Percentiles rank a stretch among this genome's conserved stretches.
phyloP scores from a whole-genome alignment of 2,113 vertebrate genomes.

The Ranitomeya variabilis region DNA sequence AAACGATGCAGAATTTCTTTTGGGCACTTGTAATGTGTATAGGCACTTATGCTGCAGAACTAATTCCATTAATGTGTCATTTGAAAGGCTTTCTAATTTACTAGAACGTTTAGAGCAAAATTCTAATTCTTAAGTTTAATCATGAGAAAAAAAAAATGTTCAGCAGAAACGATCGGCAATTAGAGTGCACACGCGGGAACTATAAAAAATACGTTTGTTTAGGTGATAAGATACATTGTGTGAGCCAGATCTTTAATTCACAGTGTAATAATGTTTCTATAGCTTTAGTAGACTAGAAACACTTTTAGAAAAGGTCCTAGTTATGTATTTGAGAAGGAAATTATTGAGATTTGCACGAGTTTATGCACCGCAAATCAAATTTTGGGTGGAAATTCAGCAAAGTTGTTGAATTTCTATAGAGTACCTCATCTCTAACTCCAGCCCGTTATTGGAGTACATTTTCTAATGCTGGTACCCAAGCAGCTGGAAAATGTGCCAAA shows the following conservation, averaged over 20 bases:
- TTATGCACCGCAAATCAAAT: too few species aligned
- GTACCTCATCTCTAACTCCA: too few species aligned
- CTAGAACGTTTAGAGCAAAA: slow-evolving; percentile 34
- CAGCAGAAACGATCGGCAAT: slow-evolving; percentile 22
- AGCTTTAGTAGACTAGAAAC: neutral
- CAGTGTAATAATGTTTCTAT: neutral
- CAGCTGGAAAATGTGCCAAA: too few species aligned
- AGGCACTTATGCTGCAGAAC: slow-evolving; percentile 27
- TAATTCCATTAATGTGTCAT: slow-evolving; percentile 46
- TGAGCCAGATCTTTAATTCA: neutral
- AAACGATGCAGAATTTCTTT: slow-evolving; percentile 34
- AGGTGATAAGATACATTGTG: slow-evolving; percentile 3
- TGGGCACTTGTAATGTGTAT: slow-evolving; percentile 44
- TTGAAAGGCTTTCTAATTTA: slow-evolving; percentile 44
- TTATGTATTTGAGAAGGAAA: neutral
- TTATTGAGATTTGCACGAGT: too few species aligned
- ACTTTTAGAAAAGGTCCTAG: neutral
- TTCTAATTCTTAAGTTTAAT: slow-evolving; percentile 50
- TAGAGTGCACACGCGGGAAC: slow-evolving; percentile 5
- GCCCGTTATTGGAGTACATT: too few species aligned
- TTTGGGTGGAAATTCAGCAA: too few species aligned
- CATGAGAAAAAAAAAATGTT: slow-evolving; percentile 22
- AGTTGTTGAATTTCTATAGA: too few species aligned
- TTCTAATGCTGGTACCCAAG: too few species aligned
- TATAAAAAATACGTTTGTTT: slow-evolving; percentile 37